A percentile compares a stretch with the other conserved stretches of the same genome.
phyloP scores from a whole-genome alignment of 2,888 invertebrate genomes.

The Agrochola lota region DNA sequence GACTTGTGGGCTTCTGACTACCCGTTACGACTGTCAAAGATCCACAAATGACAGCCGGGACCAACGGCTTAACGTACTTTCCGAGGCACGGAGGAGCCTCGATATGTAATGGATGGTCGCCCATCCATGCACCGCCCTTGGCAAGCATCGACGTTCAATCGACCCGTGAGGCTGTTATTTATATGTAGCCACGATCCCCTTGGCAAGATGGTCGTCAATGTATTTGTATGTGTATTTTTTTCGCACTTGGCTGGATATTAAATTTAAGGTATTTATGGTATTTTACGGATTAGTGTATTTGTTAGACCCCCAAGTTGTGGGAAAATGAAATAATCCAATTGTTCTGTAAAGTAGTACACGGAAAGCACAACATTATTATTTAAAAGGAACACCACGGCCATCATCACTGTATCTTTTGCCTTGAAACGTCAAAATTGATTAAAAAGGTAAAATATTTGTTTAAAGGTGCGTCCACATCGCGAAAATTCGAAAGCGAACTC shows the following conservation, averaged over 20 bases:
- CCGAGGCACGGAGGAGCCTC: neutral
- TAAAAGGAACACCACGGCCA: neutral
- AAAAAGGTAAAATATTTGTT: slow-evolving; percentile 14
- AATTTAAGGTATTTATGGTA: neutral
- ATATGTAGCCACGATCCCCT: neutral
- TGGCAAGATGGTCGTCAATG: neutral
- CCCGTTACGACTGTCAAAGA: neutral
- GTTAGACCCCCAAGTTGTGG: neutral
- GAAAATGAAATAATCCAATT: slow-evolving; percentile 18
- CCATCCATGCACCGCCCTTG: neutral
- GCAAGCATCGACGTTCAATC: neutral
- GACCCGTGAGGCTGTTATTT: neutral
- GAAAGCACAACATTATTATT: slow-evolving; percentile 12
- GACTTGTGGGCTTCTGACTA: neutral
- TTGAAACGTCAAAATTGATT: slow-evolving; percentile 53
- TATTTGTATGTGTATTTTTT: neutral
- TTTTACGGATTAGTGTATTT: neutral
- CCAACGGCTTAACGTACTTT: neutral
- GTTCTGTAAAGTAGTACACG: slow-evolving; percentile 11
- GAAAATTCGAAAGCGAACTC: slow-evolving; percentile 6
- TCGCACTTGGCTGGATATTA: neutral
- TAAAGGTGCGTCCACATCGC: slow-evolving; percentile 29
- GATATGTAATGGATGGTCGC: neutral
- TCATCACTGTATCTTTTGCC: slow-evolving; percentile 26
- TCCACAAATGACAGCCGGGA: neutral